phyloP scores from a whole-genome alignment of 2,797 vertebrate genomes.

The Pangasius krempfi region DNA sequence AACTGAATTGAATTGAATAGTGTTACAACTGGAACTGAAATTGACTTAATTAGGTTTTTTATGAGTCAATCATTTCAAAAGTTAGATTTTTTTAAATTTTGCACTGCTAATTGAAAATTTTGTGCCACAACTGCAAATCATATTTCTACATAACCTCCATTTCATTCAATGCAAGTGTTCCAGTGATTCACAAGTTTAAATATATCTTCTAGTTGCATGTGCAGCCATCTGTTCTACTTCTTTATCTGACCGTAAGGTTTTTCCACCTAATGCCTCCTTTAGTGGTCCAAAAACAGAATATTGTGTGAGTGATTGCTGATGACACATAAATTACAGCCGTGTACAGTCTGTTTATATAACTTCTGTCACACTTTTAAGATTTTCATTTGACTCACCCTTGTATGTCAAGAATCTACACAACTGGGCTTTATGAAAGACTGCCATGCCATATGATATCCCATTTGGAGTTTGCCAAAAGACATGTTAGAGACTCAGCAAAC shows the following conservation, averaged over 20 bases:
- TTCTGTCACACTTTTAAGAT: background rate
- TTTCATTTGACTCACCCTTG: background rate
- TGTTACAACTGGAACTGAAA: background rate
- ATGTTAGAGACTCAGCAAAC: background rate
- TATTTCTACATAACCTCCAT: background rate
- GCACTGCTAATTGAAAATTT: background rate
- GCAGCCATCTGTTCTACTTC: slow-evolving; percentile 13
- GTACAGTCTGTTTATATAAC: background rate
- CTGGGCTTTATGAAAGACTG: background rate
- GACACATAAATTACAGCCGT: background rate
- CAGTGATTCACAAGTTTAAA: background rate
- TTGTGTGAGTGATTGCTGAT: background rate
- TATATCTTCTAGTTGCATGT: background rate
- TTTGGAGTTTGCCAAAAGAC: background rate
- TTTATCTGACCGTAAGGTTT: background rate
- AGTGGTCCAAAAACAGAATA: background rate
- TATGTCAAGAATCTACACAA: background rate
- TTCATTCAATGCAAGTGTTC: too few species aligned
- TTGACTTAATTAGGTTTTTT: background rate
- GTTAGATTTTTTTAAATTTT: background rate
- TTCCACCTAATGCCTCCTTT: background rate
- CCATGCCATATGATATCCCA: background rate
- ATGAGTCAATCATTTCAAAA: background rate
- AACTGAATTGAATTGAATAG: too few species aligned
- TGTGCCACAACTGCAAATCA: background rate